A percentile compares a stretch with the other conserved stretches of the same genome.
phyloP scores from a whole-genome alignment of 2,888 invertebrate species.

The Ischnus inquisitorius region DNA sequence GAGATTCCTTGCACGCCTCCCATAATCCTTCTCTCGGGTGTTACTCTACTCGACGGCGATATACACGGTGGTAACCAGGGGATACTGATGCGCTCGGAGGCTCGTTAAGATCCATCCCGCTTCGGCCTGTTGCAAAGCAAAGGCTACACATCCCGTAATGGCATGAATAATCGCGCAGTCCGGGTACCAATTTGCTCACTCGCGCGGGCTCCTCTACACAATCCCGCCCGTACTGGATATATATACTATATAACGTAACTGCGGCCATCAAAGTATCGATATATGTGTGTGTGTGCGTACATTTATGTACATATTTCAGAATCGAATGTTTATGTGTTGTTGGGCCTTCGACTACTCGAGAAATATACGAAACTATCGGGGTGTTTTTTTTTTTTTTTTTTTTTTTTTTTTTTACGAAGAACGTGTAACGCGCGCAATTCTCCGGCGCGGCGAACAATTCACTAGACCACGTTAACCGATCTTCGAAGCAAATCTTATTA shows the following conservation, averaged over 20 bases:
- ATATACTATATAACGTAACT: constrained; percentile 58
- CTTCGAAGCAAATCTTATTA: background rate
- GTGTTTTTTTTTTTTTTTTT: constrained; percentile 52
- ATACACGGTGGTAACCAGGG: constrained; percentile 69
- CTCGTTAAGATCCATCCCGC: constrained; percentile 69
- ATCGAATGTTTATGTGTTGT: constrained; percentile 66
- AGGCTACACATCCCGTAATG: constrained; percentile 73
- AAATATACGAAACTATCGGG: background rate
- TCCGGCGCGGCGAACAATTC: background rate
- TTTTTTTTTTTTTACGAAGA: constrained; percentile 47
- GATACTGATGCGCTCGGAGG: constrained; percentile 59
- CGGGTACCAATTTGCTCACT: constrained; percentile 73
- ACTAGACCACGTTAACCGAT: background rate
- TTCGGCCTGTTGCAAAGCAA: constrained; percentile 69
- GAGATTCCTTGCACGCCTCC: constrained; percentile 63
- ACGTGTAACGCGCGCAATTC: constrained; percentile 29
- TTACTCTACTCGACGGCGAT: constrained; percentile 40
- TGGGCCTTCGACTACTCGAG: constrained; percentile 24
- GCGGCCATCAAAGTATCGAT: constrained; percentile 67
- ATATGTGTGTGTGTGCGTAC: constrained; percentile 25
- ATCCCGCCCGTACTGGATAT: constrained; percentile 54
- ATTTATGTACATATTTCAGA: constrained; percentile 36
- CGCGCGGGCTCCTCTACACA: constrained; percentile 54
- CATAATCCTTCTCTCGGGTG: constrained; percentile 60
- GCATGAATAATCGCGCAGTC: constrained; percentile 72